These are phyloP conservation scores for Torymus aiolomorphi DNA, from an alignment of 2,888 invertebrate genomes.

Conservation along the genomic window DNA sequence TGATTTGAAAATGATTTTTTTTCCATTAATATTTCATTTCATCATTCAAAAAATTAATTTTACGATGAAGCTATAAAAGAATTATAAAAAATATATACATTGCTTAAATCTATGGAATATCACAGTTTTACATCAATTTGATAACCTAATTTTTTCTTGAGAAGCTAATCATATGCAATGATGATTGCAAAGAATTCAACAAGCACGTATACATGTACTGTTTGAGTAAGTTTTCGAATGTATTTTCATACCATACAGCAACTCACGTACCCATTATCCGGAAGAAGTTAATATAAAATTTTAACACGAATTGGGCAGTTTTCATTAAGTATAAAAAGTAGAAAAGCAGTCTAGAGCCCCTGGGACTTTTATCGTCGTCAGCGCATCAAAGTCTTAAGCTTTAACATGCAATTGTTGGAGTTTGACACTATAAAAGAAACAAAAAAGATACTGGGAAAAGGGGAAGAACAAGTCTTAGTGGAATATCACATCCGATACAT, in stretches of 20 bases:
- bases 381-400: slow-evolving; percentile 42
- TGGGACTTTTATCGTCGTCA: slow-evolving; percentile 33
- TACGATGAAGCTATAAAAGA: slow-evolving; percentile 24
- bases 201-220: slow-evolving; percentile 35
- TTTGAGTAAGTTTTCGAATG: slow-evolving; percentile 25
- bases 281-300: slow-evolving; percentile 42
- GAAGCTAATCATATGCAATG: slow-evolving; percentile 38
- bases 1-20: slow-evolving; percentile 11
- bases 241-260: slow-evolving; percentile 33
- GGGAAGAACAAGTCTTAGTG: slow-evolving; percentile 36
- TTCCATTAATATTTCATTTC: slow-evolving; percentile 2
- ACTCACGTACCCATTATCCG: slow-evolving; percentile 8
- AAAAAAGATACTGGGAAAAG: slow-evolving; percentile 37
- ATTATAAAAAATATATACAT: slow-evolving; percentile 48
- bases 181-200: slow-evolving; percentile 37
- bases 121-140: slow-evolving; percentile 52
- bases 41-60: slow-evolving; percentile 19
- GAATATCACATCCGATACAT: slow-evolving; percentile 24
- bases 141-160: slow-evolving; percentile 34
- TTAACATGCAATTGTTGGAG: slow-evolving; percentile 49
- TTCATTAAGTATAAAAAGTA: slow-evolving; percentile 36
- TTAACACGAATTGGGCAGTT: slow-evolving; percentile 19
- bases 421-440: slow-evolving; percentile 43
- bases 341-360: slow-evolving; percentile 28
- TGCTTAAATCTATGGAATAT: slow-evolving; percentile 40